phyloP scores from a whole-genome alignment of 2,888 invertebrate genomes.

The Leptopterna dolabrata region DNA sequence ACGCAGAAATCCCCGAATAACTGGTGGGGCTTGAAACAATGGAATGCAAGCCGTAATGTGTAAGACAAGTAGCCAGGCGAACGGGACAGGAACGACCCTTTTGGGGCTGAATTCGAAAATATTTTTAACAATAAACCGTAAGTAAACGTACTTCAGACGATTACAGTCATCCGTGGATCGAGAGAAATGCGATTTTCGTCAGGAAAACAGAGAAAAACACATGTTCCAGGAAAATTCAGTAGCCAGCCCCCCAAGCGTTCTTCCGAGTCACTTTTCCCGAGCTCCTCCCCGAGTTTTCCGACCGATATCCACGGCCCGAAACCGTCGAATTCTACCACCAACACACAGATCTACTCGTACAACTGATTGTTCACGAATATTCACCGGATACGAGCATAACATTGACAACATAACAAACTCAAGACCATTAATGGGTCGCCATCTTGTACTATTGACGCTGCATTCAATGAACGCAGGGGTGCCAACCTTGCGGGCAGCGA shows the following conservation, averaged over 20 bases:
- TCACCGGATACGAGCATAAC: neutral
- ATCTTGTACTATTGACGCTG: conserved; percentile 41
- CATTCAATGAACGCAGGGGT: conserved; percentile 39
- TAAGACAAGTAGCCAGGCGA: conserved; percentile 44
- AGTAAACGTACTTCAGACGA: neutral
- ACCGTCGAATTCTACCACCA: neutral
- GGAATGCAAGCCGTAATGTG: conserved; percentile 50
- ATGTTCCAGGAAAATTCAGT: neutral
- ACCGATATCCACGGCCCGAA: neutral
- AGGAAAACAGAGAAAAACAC: conserved; percentile 9
- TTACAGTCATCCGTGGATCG: neutral
- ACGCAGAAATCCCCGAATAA: neutral
- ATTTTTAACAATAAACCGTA: neutral
- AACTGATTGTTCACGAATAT: neutral
- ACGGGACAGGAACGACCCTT: neutral
- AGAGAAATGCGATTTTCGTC: neutral
- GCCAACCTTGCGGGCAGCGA: neutral
- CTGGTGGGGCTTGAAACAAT: conserved; percentile 14
- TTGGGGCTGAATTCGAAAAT: neutral
- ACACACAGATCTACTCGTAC: neutral
- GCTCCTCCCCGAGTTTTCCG: neutral
- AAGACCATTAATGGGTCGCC: conserved; percentile 34
- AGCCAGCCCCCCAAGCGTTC: conserved; percentile 16
- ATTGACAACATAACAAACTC: conserved; percentile 35
- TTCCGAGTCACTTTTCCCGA: neutral